These are phyloP conservation scores for Ephydatia muelleri DNA, from an alignment of 37 sponge, comb jelly and placozoan species.

Conservation along the genomic window DNA sequence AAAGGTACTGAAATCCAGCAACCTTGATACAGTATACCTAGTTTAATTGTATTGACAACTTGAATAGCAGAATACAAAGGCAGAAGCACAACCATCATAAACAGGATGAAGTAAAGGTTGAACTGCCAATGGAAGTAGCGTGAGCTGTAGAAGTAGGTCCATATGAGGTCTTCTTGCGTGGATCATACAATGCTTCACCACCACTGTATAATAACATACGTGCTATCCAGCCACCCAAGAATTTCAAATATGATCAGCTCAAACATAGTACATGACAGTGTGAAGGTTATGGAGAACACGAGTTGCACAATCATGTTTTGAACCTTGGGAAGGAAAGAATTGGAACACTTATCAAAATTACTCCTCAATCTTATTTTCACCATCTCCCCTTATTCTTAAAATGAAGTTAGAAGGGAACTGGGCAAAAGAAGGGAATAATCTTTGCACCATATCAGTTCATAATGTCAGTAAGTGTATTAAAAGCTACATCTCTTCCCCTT, in stretches of 20 bases:
- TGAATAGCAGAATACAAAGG: constrained; percentile 84
- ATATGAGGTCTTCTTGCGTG: background rate
- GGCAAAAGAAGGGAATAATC: background rate
- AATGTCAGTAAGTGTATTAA: background rate
- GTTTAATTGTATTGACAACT: constrained; percentile 52
- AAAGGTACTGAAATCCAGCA: background rate
- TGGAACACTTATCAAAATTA: background rate
- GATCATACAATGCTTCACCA: background rate
- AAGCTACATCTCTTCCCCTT: too few relatives aligned
- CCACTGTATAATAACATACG: constrained; percentile 13
- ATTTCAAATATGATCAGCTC: constrained; percentile 99
- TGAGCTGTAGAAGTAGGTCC: constrained; percentile 51
- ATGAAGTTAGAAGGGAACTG: background rate
- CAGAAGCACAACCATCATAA: constrained; percentile 83
- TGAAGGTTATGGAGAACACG: constrained; percentile 92
- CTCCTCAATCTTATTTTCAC: background rate
- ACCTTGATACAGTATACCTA: constrained; percentile 32
- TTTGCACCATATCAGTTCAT: background rate
- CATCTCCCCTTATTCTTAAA: too few relatives aligned
- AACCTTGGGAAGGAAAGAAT: constrained; percentile 51
- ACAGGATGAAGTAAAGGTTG: constrained; percentile 81
- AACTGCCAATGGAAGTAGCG: constrained; percentile 94
- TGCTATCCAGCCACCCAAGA: constrained; percentile 72
- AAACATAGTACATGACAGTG: constrained; percentile 97
- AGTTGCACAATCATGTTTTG: constrained; percentile 81